Evolutionary conservation across 1,140 invertebrate species (phyloP).

Genomic region (Zaprionus nigranus): DNA sequence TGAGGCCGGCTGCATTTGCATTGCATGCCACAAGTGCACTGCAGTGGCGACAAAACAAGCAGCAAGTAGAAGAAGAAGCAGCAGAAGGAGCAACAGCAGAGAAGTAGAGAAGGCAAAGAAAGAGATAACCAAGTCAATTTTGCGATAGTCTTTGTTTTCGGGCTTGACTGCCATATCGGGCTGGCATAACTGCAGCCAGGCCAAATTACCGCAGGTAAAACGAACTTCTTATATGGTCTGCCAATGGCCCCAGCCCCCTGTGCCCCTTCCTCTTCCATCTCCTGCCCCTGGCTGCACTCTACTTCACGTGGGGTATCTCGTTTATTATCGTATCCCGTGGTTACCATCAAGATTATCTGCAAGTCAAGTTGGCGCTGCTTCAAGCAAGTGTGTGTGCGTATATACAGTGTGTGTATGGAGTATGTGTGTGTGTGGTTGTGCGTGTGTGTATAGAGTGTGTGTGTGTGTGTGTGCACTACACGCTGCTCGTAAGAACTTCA

Average conservation of each 20-base stretch:
- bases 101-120: not conserved
- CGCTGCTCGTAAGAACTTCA: slow-evolving; percentile 28
- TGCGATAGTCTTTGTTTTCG: slow-evolving; percentile 7
- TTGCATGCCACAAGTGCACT: not conserved
- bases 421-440: not conserved
- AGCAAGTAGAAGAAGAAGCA: not conserved
- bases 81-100: not conserved
- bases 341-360: slow-evolving; percentile 36
- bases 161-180: not conserved
- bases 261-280: not conserved
- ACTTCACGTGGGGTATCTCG: not conserved
- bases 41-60: slow-evolving; percentile 7
- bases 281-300: not conserved
- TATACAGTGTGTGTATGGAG: not conserved
- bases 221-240: not conserved
- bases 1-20: slow-evolving; percentile 27
- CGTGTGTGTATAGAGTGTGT: not conserved
- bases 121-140: slow-evolving; percentile 34
- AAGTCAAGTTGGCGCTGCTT: slow-evolving; percentile 36
- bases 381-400: not conserved
- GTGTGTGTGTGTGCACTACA: slow-evolving; percentile 5
- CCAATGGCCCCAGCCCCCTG: too few species aligned
- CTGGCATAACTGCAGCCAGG: slow-evolving; percentile 11
- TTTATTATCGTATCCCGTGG: slow-evolving; percentile 17
- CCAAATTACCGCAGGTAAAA: slow-evolving; percentile 31